Percentiles rank a stretch among this genome's conserved stretches.
Conservation (phyloP, 1,140 invertebrate species). For the Globodera rostochiensis region DNA sequence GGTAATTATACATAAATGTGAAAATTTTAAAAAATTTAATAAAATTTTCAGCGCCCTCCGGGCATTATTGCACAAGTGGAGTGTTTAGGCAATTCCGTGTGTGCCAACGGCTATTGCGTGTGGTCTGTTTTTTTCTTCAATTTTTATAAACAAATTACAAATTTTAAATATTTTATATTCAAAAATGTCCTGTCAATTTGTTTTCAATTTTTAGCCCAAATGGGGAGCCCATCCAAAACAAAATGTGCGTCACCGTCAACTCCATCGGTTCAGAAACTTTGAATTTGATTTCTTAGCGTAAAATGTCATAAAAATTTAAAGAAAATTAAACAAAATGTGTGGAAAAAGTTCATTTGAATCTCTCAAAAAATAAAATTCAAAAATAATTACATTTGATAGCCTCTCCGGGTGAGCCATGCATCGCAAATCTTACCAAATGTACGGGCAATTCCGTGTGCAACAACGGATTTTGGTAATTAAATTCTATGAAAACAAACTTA, state of each 20-base stretch:
- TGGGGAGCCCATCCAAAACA: constrained; percentile 53
- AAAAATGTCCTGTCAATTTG: not conserved
- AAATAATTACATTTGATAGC: constrained; percentile 30
- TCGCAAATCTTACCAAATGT: constrained; percentile 44
- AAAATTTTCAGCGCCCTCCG: not conserved
- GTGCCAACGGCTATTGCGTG: constrained; percentile 52
- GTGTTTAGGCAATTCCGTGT: constrained; percentile 49
- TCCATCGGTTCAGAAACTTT: constrained; percentile 35
- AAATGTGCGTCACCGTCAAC: constrained; percentile 53
- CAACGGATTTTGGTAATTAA: constrained; percentile 30
- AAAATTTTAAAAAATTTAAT: no score
- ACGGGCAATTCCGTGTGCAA: constrained; percentile 42
- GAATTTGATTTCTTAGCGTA: no score
- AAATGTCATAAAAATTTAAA: no score
- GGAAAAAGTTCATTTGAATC: no score
- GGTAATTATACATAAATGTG: not conserved
- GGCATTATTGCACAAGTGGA: constrained; percentile 19
- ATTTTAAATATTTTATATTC: not conserved
- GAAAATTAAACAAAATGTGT: no score
- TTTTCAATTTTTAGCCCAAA: constrained; percentile 28
- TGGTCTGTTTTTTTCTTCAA: constrained; percentile 7
- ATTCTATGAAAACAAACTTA: not conserved
- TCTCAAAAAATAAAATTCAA: not conserved
- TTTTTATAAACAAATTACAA: no score
- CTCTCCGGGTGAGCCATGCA: constrained; percentile 46